Conservation (phyloP, 2,888 invertebrate species). For the Pheosia tremula region DNA sequence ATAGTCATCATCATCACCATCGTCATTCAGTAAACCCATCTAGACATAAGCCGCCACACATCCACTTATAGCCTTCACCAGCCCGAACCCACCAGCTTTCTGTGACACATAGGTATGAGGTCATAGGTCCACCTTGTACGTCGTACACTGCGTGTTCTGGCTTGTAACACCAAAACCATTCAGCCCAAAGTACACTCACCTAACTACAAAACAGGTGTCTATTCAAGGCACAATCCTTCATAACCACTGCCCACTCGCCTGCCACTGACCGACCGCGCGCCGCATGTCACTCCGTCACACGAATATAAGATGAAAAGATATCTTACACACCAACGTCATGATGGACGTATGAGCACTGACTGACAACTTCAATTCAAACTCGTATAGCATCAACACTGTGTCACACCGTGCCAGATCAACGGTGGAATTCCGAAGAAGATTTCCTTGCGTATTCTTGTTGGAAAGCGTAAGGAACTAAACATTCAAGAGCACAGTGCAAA, state of each 20-base stretch:
- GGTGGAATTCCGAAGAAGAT: neutral
- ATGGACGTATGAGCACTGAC: neutral
- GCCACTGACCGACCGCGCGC: neutral
- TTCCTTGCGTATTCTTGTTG: neutral
- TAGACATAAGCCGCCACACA: too few species aligned
- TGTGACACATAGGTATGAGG: too few species aligned
- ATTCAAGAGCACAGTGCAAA: neutral
- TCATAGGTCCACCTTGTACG: too few species aligned
- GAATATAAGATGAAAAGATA: neutral
- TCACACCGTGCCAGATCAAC: neutral
- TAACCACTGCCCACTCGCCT: neutral
- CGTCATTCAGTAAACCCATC: too few species aligned
- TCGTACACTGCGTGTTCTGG: too few species aligned
- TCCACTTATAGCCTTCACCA: too few species aligned
- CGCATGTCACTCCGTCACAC: neutral
- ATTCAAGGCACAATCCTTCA: neutral
- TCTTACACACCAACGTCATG: neutral
- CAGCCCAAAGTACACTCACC: neutral
- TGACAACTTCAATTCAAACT: neutral
- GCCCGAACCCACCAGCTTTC: too few species aligned
- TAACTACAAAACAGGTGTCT: neutral
- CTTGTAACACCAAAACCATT: too few species aligned
- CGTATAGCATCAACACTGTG: neutral
- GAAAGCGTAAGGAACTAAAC: neutral
- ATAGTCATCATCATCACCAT: too few species aligned